Evolutionary conservation across 2,888 invertebrate species (phyloP).

Genomic region (Brenthis daphne): DNA sequence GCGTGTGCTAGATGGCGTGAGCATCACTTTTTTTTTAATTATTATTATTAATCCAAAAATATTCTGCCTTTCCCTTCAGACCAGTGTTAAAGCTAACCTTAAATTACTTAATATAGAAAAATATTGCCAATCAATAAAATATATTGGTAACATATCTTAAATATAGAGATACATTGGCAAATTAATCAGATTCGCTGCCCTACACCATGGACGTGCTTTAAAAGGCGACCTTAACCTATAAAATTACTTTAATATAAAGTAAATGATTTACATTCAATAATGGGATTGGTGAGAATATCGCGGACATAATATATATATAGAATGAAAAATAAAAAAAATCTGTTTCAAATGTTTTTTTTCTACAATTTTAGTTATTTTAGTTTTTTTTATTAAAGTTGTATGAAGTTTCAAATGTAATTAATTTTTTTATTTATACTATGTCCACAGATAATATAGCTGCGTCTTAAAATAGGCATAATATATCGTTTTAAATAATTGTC

Average conservation of each 20-base stretch:
- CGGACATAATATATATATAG: slow-evolving; percentile 6
- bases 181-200: slow-evolving; percentile 59
- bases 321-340: neutral
- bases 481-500: neutral
- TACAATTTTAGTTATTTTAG: neutral
- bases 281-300: slow-evolving; percentile 34
- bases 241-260: slow-evolving; percentile 72
- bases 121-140: slow-evolving; percentile 49
- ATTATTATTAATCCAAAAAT: slow-evolving; percentile 9
- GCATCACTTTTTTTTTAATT: neutral
- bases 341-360: neutral
- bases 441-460: slow-evolving; percentile 2
- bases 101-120: slow-evolving; percentile 47
- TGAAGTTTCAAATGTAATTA: neutral
- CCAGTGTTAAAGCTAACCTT: slow-evolving; percentile 42
- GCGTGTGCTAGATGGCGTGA: neutral
- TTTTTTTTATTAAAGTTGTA: neutral
- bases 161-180: slow-evolving; percentile 51
- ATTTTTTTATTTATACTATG: neutral
- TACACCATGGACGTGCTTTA: slow-evolving; percentile 65
- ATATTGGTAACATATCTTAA: slow-evolving; percentile 51
- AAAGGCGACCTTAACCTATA: slow-evolving; percentile 67
- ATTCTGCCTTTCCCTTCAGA: slow-evolving; percentile 40
- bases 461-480: slow-evolving; percentile 6
- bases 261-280: slow-evolving; percentile 43